Conservation (phyloP, 1,140 invertebrate species). For the Hesperophylax magnus region DNA sequence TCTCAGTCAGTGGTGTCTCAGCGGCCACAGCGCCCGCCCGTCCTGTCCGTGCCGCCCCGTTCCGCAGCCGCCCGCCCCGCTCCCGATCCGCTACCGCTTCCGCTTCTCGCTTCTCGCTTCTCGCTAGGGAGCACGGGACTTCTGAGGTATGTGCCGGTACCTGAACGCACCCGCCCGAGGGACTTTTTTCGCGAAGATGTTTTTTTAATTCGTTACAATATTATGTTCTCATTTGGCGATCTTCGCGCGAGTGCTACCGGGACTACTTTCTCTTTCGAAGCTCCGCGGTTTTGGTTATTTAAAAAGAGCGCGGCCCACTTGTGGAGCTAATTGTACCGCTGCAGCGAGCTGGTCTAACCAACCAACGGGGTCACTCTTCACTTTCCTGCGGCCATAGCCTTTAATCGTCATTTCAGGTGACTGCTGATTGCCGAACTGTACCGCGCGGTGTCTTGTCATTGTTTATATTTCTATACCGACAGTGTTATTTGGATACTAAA, state of each 20-base stretch:
- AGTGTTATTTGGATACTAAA: no score
- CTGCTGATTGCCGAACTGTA: no score
- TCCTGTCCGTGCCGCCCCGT: background rate
- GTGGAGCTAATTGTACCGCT: conserved; percentile 1
- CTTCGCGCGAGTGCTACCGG: background rate
- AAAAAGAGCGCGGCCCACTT: conserved; percentile 32
- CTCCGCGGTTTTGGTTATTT: conserved; percentile 24
- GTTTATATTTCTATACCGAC: no score
- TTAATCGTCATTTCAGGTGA: no score
- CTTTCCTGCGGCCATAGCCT: background rate
- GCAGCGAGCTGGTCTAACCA: background rate
- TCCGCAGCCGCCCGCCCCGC: background rate
- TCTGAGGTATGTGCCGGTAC: conserved; percentile 24
- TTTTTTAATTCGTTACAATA: background rate
- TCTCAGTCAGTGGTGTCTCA: background rate
- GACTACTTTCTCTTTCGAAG: conserved; percentile 42
- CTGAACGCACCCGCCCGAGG: background rate
- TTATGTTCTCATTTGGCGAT: conserved; percentile 16
- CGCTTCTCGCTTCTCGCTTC: background rate
- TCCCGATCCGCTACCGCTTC: background rate
- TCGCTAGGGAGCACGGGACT: conserved; percentile 4
- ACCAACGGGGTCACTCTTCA: conserved; percentile 14
- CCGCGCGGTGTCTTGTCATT: no score
- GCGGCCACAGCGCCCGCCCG: conserved; percentile 15
- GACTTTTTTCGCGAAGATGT: background rate